These are phyloP conservation scores for Platypus cylindrus DNA, from an alignment of 2,888 invertebrate species.

Conservation along the genomic window DNA sequence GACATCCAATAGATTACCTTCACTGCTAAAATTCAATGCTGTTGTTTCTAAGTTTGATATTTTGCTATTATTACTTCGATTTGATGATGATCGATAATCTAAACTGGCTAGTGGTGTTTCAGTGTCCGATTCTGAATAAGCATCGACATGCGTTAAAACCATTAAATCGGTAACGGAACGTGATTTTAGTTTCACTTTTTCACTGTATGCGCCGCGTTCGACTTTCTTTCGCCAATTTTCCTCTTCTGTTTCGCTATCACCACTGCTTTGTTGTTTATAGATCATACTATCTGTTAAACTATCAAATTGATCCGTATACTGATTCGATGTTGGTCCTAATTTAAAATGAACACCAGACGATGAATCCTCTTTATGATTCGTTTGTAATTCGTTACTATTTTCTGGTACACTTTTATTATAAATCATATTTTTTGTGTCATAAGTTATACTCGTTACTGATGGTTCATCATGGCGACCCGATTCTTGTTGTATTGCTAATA, in stretches of 20 bases:
- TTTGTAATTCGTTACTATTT: constrained; percentile 51
- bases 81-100: constrained; percentile 32
- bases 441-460: too few relatives aligned
- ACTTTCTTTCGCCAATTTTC: constrained; percentile 48
- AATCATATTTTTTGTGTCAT: constrained; percentile 28
- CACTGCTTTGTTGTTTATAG: constrained; percentile 29
- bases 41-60: constrained; percentile 28
- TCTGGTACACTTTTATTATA: constrained; percentile 40
- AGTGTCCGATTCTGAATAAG: constrained; percentile 46
- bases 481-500: constrained; percentile 27
- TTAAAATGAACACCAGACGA: constrained; percentile 29
- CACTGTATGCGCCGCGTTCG: constrained; percentile 45
- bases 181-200: constrained; percentile 52
- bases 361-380: constrained; percentile 48
- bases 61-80: constrained; percentile 27
- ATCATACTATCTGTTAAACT: constrained; percentile 25
- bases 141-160: constrained; percentile 53
- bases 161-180: constrained; percentile 54
- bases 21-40: constrained; percentile 39
- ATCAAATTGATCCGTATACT: constrained; percentile 17
- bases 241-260: constrained; percentile 50
- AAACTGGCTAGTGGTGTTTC: constrained; percentile 36
- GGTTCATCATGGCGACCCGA: constrained; percentile 48
- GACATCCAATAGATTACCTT: constrained; percentile 42
- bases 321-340: constrained; percentile 24